Evolutionary conservation across 2,113 vertebrate genomes (phyloP), one percentile per base, ranked within the genome.

Genomic region (Morone saxatilis): DNA sequence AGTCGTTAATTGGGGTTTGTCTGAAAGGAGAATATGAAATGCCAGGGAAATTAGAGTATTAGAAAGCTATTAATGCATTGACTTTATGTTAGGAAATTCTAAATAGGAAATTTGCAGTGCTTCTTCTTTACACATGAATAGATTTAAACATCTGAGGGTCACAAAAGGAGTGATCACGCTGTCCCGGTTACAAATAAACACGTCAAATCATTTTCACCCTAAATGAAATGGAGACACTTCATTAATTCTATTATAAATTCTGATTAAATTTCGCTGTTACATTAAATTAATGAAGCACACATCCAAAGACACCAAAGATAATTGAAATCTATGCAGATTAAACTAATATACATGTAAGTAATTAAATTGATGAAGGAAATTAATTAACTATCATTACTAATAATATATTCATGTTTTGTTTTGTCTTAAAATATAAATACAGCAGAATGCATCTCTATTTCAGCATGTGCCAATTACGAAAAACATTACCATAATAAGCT

Each of bases 291-390:
- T 94, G 90, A 90, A 80, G 84, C 86, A 78, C 85, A 84, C 82
- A 78, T 73, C 89, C 80, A 84, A 87, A 84, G 76, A 90, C 93
- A 94, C 88, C 81, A 79, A 76, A 75, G 83, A 91, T 94, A 94
- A 94, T 94, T 93, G 90, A 81, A 83, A 88, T 85, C 82, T 85
- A 88, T 82, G 85, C 84, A 86, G 88, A 91, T 92, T 85, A 86
- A 86, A 91, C 85, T 86, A 92, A 89, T 89, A 92, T 84, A 93
- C 87, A 91, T 87, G 83, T 89, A 85, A 89, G 84, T 90, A 92
- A 93, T 93, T 91, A 84, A 84, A 85, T 61, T 73, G 80, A 93
- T 87, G 69, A 90, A 76, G 76, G 77, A 57, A 93, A 85, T 92
- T 87, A 90, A 93, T 93, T 90, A 83, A 74, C 63, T 65, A 82